Base-by-base conservation (phyloP, 2,113 vertebrate species). In the Calidris pygmaea region DNA sequence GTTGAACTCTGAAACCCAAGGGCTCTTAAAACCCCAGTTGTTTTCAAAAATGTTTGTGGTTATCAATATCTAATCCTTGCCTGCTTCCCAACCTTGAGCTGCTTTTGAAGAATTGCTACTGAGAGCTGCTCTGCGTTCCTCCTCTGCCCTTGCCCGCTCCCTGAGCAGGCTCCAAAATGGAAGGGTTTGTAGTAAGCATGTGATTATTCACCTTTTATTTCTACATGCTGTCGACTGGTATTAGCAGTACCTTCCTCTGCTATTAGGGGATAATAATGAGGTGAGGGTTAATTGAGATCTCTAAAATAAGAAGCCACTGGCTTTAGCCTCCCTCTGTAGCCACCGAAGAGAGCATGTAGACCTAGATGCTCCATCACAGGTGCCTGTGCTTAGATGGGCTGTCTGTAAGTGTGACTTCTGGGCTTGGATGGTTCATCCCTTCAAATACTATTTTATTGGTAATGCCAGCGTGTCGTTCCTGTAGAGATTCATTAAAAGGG, bases 151-250 rank as follows among this genome's bases (percentile, higher is more conserved):
- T 6, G 27, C 21, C 24, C 37, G 9, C 65, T 89, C 47, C 52
- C 19, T 16, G 4, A 48, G 35, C 35, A 32, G 50, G 39, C 29
- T 79, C 59, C 35, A 9, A 30, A 80, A 41, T 34, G 11, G 73
- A 52, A 65, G 52, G 32, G 22, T 50, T 82, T 41, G 7, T 62
- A 55, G 10, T 20, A 70, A 82, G 26, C 14, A 5, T 1, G 1
- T 29, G 27, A 8, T 63, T 87, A 8, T 63, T 87, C 34, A 27
- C 47, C 56, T 84, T 90, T 72, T 75, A 35, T 58, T 89, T 81
- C 60, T 68, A 1, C 0, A 0, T 72, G 30, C 52, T 39, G 6
- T 45, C 8, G 3, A 5, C n/a, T 23, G 7, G 9, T 58, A 39
- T 83, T 74, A 76, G 56, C 22, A 62, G 6, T 34, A n/a, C 14